phyloP scores from a whole-genome alignment of 1,140 invertebrate genomes.

The Lepidotrigona ventralis region DNA sequence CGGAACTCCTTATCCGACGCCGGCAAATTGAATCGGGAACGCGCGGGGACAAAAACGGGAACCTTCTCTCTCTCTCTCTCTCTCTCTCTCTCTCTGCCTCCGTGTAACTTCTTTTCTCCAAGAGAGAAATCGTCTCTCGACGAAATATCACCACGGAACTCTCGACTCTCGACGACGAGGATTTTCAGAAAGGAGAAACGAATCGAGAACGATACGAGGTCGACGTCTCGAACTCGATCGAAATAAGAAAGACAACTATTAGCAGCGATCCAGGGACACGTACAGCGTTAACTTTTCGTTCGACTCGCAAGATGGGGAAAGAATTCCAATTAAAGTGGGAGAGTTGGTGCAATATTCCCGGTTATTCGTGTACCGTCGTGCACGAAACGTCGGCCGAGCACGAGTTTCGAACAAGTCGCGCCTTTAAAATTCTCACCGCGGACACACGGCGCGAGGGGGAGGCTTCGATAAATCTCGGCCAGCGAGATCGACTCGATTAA shows the following conservation, averaged over 20 bases:
- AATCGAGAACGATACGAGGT: too few relatives aligned
- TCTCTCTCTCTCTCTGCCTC: not conserved
- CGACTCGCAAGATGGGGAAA: constrained; percentile 31
- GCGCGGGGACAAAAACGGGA: constrained; percentile 17
- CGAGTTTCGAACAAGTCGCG: constrained; percentile 41
- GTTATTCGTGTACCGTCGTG: too few relatives aligned
- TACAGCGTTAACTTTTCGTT: constrained; percentile 12
- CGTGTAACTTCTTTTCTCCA: not conserved
- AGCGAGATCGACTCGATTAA: constrained; percentile 10
- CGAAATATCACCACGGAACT: too few relatives aligned
- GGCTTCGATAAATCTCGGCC: constrained; percentile 33
- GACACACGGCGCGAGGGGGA: not conserved
- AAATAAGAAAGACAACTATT: constrained; percentile 4
- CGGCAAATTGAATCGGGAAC: constrained; percentile 38
- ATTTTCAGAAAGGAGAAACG: not conserved
- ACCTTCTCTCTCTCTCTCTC: not conserved
- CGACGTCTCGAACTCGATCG: not conserved
- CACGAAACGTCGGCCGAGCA: not conserved
- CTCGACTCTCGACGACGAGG: not conserved
- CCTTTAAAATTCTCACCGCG: constrained; percentile 18
- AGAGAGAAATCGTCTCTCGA: not conserved
- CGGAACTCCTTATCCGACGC: constrained; percentile 37
- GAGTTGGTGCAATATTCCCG: constrained; percentile 18
- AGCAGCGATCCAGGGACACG: constrained; percentile 1
- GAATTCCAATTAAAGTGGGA: constrained; percentile 62